phyloP scores from a whole-genome alignment of 2,113 vertebrate genomes.

The Dicrurus megarhynchus region DNA sequence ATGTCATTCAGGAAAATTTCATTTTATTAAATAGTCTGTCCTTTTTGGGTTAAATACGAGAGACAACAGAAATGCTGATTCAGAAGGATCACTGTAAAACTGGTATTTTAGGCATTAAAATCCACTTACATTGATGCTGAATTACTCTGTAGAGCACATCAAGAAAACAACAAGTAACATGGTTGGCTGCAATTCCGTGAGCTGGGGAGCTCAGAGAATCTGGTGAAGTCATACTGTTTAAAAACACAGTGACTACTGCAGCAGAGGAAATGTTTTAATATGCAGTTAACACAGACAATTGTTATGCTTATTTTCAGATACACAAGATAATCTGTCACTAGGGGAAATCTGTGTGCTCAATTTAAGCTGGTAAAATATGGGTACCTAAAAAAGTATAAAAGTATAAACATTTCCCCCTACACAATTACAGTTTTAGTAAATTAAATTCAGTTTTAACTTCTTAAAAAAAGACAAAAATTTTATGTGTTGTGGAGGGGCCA shows the following conservation, averaged over 20 bases:
- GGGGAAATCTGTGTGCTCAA: conserved; percentile 63
- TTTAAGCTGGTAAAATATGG: conserved; percentile 70
- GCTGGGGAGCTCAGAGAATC: background rate
- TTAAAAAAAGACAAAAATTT: conserved; percentile 69
- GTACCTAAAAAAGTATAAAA: conserved; percentile 80
- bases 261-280: conserved; percentile 41
- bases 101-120: background rate
- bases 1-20: background rate
- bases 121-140: background rate
- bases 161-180: conserved; percentile 1
- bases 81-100: background rate
- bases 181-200: background rate
- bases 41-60: background rate
- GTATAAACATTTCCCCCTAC: conserved; percentile 75
- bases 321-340: conserved; percentile 61
- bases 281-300: conserved; percentile 49
- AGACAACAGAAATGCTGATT: background rate
- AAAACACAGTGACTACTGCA: conserved; percentile 47
- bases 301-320: conserved; percentile 63
- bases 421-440: conserved; percentile 72
- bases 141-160: background rate
- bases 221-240: background rate
- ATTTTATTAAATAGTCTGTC: background rate
- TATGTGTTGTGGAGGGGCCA: conserved; percentile 20
- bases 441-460: conserved; percentile 61